These are phyloP conservation scores for Mungos mungo DNA, from an alignment of 2,113 vertebrate genomes.

Conservation along the genomic window DNA sequence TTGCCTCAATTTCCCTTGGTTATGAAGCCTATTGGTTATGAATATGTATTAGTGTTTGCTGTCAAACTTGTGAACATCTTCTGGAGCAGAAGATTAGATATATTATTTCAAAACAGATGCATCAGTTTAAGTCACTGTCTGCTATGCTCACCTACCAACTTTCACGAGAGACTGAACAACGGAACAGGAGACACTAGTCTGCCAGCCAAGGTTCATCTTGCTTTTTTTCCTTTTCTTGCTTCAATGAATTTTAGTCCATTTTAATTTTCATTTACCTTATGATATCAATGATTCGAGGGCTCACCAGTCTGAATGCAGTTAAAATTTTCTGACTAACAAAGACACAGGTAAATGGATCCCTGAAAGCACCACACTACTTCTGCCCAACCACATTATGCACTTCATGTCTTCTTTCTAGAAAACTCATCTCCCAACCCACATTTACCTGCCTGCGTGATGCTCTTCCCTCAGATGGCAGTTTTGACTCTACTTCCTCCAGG, in stretches of 20 bases:
- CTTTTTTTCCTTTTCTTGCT: not conserved
- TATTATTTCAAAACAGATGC: constrained; percentile 42
- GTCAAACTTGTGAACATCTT: constrained; percentile 33
- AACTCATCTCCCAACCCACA: too few relatives aligned
- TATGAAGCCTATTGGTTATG: not conserved
- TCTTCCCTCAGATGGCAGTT: not conserved
- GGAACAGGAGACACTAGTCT: not conserved
- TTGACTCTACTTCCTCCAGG: not conserved
- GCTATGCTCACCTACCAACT: constrained; percentile 45
- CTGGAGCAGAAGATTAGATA: constrained; percentile 53
- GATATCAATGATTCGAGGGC: constrained; percentile 13
- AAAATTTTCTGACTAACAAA: constrained; percentile 36
- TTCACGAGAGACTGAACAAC: not conserved
- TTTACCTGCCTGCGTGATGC: not conserved
- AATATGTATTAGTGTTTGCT: constrained; percentile 56
- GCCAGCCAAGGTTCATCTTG: not conserved
- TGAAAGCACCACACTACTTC: not conserved
- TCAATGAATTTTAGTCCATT: not conserved
- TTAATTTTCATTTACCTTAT: constrained; percentile 7
- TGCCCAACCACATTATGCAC: not conserved
- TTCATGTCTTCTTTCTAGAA: not conserved
- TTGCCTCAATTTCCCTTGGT: constrained; percentile 65
- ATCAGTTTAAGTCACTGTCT: not conserved
- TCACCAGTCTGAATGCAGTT: constrained; percentile 20
- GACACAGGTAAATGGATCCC: not conserved